Percentiles rank a stretch among this genome's conserved stretches.
phyloP scores from a whole-genome alignment of 2,888 invertebrate species.

The Xestoiulus laeticollis region DNA sequence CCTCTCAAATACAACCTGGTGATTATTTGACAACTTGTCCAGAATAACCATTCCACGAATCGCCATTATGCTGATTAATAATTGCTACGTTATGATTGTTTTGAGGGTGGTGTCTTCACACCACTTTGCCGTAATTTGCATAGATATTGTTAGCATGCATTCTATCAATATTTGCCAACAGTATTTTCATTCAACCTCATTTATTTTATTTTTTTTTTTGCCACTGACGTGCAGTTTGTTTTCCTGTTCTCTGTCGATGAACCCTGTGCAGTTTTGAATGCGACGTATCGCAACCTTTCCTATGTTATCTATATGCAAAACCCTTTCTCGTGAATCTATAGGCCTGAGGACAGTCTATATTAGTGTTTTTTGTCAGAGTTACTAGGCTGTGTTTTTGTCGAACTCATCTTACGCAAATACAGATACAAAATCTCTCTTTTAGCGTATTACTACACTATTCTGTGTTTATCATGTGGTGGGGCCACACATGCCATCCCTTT shows the following conservation, averaged over 20 bases:
- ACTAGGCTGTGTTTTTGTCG: background rate
- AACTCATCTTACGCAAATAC: background rate
- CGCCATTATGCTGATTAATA: constrained; percentile 1
- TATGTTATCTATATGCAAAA: background rate
- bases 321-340: background rate
- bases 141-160: background rate
- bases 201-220: background rate
- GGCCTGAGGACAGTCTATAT: background rate
- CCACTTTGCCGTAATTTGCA: background rate
- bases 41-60: constrained; percentile 39
- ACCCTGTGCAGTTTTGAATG: background rate
- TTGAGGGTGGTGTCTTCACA: background rate
- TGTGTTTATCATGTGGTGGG: background rate
- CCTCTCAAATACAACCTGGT: background rate
- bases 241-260: constrained; percentile 20
- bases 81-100: background rate
- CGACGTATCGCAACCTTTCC: background rate
- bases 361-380: background rate
- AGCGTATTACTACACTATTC: background rate
- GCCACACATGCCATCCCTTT: constrained; percentile 30
- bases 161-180: constrained; percentile 25
- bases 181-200: background rate
- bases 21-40: background rate
- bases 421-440: background rate
- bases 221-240: background rate